Base-by-base conservation (phyloP, 1,140 invertebrate genomes). In the Sminthurinus signatus region DNA sequence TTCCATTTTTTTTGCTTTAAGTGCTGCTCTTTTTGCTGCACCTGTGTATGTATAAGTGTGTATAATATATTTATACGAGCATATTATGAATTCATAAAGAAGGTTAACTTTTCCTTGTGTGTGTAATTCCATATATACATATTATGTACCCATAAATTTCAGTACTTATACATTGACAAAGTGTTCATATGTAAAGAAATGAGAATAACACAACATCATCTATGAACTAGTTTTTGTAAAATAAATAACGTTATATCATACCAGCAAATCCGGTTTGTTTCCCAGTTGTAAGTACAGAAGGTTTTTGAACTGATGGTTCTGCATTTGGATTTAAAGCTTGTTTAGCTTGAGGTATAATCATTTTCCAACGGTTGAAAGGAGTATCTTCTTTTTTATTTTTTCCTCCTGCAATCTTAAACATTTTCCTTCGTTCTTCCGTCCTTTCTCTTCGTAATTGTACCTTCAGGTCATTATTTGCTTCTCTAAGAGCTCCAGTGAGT, bases 381-480 rank as follows among this genome's bases (percentile, higher is more conserved):
- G 81, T 82, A 25, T 84, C 84, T 10, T 81, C 77, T 67, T 78
- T 76, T 69, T 80, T 76, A 74, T 84, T 75, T 71, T 83, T 80
- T 69, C 82, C 80, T 70, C 86, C 89, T 1, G 83, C 88, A 73
- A 94, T 83, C 79, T 91, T 88, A 70, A 93, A 93, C 81, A 95
- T 88, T 80, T 96, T 96, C 69, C 89, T 82, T 69, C 93, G 81
- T 74, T 95, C 93, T 78, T 95, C 93, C 0, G 91, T 94, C 51
- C 93, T 80, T 76, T 96, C 93, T 71, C 89, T 81, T 46, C 88
- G 81, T 52, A 92, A 74, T 78, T 92, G 89, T 48, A 85, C 87
- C 80, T 88, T 91, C 48, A 97, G 80, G 76, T 97, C 93, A 69
- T 89, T 89, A 76, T 97, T 97, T 1, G 94, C 90, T 78, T 96